Evolutionary conservation across 2,888 invertebrate species (phyloP).

Genomic region (Harpalus rubripes): DNA sequence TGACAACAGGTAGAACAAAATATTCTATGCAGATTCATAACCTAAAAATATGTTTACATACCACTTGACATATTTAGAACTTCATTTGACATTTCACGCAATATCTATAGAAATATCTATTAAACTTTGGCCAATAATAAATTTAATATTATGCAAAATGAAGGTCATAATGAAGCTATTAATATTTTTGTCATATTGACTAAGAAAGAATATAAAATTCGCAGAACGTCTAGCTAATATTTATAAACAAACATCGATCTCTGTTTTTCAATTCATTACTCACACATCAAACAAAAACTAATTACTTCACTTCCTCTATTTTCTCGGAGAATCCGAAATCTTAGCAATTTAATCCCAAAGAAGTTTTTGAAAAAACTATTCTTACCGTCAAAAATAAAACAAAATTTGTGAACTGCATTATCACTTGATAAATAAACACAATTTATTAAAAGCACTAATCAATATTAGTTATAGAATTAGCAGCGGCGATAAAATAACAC

Average conservation of each 20-base stretch:
- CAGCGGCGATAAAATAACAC: conserved; percentile 5
- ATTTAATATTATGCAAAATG: conserved; percentile 24
- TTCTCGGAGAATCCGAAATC: neutral
- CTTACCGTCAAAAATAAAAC: conserved; percentile 35
- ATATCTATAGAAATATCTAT: conserved; percentile 17
- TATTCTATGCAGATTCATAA: conserved; percentile 14
- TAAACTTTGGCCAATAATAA: conserved; percentile 45
- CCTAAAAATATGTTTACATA: neutral
- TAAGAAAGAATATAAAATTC: conserved; percentile 16
- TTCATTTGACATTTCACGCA: neutral
- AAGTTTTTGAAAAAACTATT: no score
- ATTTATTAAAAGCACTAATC: neutral
- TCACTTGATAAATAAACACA: conserved; percentile 12
- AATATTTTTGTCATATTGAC: conserved; percentile 32
- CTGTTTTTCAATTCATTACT: neutral
- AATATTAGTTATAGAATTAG: conserved; percentile 21
- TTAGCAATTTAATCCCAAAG: neutral
- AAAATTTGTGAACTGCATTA: conserved; percentile 29
- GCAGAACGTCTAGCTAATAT: conserved; percentile 17
- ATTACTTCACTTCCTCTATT: conserved; percentile 21
- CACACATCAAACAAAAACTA: neutral
- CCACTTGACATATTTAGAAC: no score
- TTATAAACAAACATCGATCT: neutral
- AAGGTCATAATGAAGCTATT: conserved; percentile 28
- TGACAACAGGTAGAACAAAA: neutral